Conservation (phyloP, 1,140 invertebrate genomes). For the Calosoma granatense region DNA sequence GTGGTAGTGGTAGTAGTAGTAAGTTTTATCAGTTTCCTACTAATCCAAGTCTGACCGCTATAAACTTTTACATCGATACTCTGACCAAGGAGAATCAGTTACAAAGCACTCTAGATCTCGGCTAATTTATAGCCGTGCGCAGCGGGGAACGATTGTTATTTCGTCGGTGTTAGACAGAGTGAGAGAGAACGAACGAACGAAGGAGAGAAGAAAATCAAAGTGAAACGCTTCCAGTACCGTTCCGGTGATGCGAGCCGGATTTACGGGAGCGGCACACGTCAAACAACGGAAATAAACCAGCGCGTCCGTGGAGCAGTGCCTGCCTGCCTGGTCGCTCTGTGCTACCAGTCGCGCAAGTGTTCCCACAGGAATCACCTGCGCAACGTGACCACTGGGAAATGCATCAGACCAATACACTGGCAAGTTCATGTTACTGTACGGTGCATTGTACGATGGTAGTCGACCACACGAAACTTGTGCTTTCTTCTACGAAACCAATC, state of each 20-base stretch:
- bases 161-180: neutral
- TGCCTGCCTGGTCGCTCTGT: neutral
- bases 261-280: neutral
- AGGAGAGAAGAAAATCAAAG: neutral
- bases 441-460: too few species aligned
- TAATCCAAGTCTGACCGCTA: neutral
- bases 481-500: too few species aligned
- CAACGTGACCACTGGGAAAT: too few species aligned
- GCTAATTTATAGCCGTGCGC: constrained; percentile 1
- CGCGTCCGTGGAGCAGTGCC: neutral
- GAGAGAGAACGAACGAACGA: neutral
- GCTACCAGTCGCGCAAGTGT: neutral
- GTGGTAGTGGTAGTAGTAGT: too few species aligned
- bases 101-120: constrained; percentile 8
- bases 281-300: constrained; percentile 2
- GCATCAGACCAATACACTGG: too few species aligned
- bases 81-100: constrained; percentile 2
- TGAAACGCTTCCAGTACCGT: neutral
- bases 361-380: neutral
- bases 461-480: too few species aligned
- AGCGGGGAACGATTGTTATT: neutral
- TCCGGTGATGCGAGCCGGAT: neutral
- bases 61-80: constrained; percentile 9
- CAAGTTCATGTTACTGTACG: too few species aligned
- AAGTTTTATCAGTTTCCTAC: constrained; percentile 1